Evolutionary conservation across 2,113 vertebrate genomes (phyloP).

Genomic region (Anseranas semipalmata): DNA sequence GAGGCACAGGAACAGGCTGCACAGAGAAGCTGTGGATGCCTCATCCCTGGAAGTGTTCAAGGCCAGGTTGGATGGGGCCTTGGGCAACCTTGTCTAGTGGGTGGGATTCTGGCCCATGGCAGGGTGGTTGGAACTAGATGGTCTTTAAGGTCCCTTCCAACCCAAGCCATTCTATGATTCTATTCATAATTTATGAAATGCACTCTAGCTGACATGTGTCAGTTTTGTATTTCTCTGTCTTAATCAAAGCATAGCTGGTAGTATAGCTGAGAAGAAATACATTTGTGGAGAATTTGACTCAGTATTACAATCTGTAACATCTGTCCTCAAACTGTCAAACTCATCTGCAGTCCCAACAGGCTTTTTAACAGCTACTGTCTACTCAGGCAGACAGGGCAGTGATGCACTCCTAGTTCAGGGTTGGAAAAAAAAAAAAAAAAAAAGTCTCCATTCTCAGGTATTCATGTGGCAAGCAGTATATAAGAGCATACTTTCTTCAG

Average conservation of each 20-base stretch:
- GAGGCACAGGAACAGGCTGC: too few relatives aligned
- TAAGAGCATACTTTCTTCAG: neutral
- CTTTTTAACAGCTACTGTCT: neutral
- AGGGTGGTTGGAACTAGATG: too few relatives aligned
- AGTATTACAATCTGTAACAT: neutral
- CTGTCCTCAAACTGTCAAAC: neutral
- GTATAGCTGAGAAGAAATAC: neutral
- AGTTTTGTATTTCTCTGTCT: neutral
- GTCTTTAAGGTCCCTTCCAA: too few relatives aligned
- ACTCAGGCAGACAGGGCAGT: neutral
- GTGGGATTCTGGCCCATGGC: too few relatives aligned
- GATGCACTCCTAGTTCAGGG: neutral
- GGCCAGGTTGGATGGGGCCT: too few relatives aligned
- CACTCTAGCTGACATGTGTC: neutral
- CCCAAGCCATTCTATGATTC: too few relatives aligned
- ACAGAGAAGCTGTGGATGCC: too few relatives aligned
- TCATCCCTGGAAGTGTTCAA: too few relatives aligned
- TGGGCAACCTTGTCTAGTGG: too few relatives aligned
- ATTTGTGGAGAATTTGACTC: neutral
- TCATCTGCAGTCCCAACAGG: neutral
- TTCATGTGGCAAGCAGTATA: neutral
- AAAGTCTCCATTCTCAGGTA: neutral
- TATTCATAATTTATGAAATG: neutral
- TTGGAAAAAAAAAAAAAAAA: neutral
- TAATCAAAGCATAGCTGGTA: neutral